These are phyloP conservation scores for Melanotaenia nigrans DNA, from an alignment of 2,797 vertebrate genomes.

Conservation along the genomic window DNA sequence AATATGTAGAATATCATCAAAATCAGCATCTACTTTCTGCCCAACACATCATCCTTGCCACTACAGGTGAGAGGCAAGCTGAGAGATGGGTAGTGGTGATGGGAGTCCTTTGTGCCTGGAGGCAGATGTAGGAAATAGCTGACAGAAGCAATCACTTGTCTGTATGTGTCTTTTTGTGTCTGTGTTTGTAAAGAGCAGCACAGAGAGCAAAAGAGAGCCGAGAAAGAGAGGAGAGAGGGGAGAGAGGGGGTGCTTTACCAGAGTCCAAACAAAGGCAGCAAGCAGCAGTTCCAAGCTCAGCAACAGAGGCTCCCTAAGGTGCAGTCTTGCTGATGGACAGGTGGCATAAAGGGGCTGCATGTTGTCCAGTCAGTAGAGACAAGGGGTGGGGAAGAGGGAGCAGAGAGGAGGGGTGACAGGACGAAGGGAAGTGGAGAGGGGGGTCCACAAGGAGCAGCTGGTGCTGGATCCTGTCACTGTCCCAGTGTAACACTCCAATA, in stretches of 20 bases:
- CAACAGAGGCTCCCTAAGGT: conserved; percentile 78
- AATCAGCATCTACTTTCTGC: conserved; percentile 32
- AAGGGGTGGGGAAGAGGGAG: conserved; percentile 52
- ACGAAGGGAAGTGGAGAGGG: conserved; percentile 7
- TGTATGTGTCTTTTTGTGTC: conserved; percentile 62
- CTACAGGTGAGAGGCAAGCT: conserved; percentile 64
- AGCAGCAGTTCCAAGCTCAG: conserved; percentile 61
- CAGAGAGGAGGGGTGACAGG: not conserved
- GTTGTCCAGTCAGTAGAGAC: conserved; percentile 80
- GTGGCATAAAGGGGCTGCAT: conserved; percentile 80
- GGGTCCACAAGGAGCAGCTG: conserved; percentile 78
- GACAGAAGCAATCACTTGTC: conserved; percentile 77
- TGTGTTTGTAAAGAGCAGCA: conserved; percentile 72
- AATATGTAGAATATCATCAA: conserved; percentile 49
- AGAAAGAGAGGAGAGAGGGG: conserved; percentile 23
- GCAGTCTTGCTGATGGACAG: conserved; percentile 80
- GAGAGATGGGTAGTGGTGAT: conserved; percentile 13
- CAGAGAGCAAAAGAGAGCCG: conserved; percentile 49
- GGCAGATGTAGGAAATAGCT: conserved; percentile 80
- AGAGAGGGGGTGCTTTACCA: conserved; percentile 38
- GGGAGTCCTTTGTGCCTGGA: conserved; percentile 65
- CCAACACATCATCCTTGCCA: conserved; percentile 26
- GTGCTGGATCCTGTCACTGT: conserved; percentile 78
- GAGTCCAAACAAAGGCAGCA: conserved; percentile 75
- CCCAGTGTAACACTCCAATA: conserved; percentile 67